Evolutionary conservation across 2,113 vertebrate species (phyloP), one percentile per base, ranked within the genome.

Genomic region (Saccopteryx bilineata): DNA sequence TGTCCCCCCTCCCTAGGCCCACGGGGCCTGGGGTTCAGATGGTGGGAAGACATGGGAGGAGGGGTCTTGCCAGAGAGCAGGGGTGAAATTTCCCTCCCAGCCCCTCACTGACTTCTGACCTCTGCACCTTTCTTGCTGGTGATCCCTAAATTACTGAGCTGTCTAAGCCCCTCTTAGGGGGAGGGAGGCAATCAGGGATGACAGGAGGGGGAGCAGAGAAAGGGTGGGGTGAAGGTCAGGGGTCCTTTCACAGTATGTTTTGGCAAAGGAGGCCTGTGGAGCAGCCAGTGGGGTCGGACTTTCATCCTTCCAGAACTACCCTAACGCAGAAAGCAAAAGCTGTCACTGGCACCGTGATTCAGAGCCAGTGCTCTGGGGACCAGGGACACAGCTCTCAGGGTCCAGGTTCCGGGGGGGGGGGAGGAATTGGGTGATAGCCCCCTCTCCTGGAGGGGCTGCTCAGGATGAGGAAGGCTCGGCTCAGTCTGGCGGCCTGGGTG

Each of bases 201-300:
- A 89, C 8, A 60, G 76, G 96, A 96, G 97, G 91, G 79, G 60
- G 31, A 24, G 56, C 33, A 26, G 96, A 94, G 63, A 80, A 97
- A 83, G 93, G 90, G 95, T 63, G 97, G 84, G 81, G 72, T 90
- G n/a, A 87, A 95, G 97, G 97, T 96, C 96, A 97, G 84, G 68
- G 96, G 96, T 96, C 90, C 5, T 95, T 97, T 97, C 97, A 97
- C 97, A 97, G 97, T 97, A 86, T 97, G 95, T 97, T 97, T 97
- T 97, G 96, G 96, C 97, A 96, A 48, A 95, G 93, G 86, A 94
- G 92, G 94, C 94, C 91, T 79, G 87, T 78, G 92, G 96, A 87
- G 95, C 94, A 72, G 87, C 79, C 94, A 79, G 93, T 48, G 91
- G 84, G 87, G 60, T 91, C 1, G 2, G 68, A 19, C 96, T 96